phyloP scores from a whole-genome alignment of 2,797 vertebrate species.

The Phataginus tricuspis region DNA sequence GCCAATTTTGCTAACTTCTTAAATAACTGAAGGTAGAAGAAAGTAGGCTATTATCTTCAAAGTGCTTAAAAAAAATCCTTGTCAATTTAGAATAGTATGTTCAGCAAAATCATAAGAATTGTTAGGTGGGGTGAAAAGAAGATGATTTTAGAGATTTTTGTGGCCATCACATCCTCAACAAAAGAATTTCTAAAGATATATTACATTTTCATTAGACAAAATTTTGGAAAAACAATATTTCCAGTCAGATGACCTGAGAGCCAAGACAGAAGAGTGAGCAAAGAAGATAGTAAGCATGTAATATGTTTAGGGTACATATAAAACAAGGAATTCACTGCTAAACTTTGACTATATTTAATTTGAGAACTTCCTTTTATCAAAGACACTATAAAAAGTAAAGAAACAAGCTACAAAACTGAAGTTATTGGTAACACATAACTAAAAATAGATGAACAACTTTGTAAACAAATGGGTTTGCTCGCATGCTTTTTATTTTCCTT shows the following conservation, averaged over 20 bases:
- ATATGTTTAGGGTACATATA: neutral
- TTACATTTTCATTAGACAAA: neutral
- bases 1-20: neutral
- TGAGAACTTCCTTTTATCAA: slow-evolving; percentile 24
- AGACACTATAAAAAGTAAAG: neutral
- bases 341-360: neutral
- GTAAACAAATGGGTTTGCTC: neutral
- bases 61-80: neutral
- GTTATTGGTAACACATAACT: neutral
- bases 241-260: neutral
- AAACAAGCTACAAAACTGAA: neutral
- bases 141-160: neutral
- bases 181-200: neutral
- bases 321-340: neutral
- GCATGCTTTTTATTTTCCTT: neutral
- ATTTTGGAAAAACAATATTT: neutral
- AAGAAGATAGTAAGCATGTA: neutral
- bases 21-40: neutral
- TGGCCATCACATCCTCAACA: neutral
- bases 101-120: neutral
- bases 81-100: neutral
- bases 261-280: neutral
- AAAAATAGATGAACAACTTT: neutral
- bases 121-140: neutral
- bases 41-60: neutral